Percentiles rank a stretch among this genome's conserved stretches.
These are phyloP conservation scores for Rhinogobius similis DNA, from an alignment of 2,113 vertebrate genomes.

Conservation along the genomic window DNA sequence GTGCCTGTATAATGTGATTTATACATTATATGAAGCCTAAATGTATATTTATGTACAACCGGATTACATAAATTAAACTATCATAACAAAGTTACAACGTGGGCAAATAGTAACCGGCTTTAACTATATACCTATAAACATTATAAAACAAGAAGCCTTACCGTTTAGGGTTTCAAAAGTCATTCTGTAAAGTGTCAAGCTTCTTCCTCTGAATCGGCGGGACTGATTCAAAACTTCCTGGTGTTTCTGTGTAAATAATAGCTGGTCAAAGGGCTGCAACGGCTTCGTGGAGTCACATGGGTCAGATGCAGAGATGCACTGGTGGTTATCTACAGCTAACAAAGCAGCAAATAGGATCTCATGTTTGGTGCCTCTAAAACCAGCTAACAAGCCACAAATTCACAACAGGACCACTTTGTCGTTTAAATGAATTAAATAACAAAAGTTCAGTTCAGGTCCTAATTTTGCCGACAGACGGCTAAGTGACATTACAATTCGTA, in stretches of 20 bases:
- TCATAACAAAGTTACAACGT: background rate
- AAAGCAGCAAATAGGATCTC: background rate
- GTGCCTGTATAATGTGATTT: background rate
- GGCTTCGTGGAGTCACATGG: slow-evolving; percentile 43
- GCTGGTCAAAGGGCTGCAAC: slow-evolving; percentile 70
- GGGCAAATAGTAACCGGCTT: background rate
- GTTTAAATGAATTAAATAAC: background rate
- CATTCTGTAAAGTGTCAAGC: background rate
- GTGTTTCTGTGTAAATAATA: slow-evolving; percentile 41
- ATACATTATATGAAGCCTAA: background rate
- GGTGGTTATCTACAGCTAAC: background rate
- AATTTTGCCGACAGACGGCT: background rate
- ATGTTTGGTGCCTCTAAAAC: background rate
- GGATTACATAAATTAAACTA: background rate
- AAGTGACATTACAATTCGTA: slow-evolving; percentile 5
- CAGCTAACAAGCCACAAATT: background rate
- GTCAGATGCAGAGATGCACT: slow-evolving; percentile 15
- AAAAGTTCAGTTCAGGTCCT: background rate
- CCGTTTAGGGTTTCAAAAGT: background rate
- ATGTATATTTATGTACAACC: background rate
- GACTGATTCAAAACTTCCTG: slow-evolving; percentile 4
- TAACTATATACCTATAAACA: background rate
- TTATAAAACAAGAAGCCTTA: slow-evolving; percentile 15
- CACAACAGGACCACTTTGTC: background rate
- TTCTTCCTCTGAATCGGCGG: background rate